A percentile compares a stretch with the other conserved stretches of the same genome.
Conservation (phyloP, 2,113 vertebrate species). For the Phrynocephalus versicolor region DNA sequence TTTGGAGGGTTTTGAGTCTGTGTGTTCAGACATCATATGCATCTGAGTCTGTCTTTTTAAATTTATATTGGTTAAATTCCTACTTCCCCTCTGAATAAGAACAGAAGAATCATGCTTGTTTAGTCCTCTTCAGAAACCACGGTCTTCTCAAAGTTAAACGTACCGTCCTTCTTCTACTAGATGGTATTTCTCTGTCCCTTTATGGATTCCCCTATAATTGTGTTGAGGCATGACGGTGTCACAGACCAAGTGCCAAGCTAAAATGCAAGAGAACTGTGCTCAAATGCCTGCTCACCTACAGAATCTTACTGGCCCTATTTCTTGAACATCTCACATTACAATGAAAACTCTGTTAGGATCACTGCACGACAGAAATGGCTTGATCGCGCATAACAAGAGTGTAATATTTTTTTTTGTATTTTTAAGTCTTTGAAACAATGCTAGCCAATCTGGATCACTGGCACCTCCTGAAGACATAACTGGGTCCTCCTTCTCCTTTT, state of each 20-base stretch:
- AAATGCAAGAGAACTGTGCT: too few relatives aligned
- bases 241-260: too few relatives aligned
- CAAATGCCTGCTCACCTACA: too few relatives aligned
- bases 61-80: background rate
- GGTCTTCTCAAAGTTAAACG: background rate
- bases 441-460: background rate
- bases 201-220: background rate
- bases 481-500: background rate
- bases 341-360: too few relatives aligned
- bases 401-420: constrained; percentile 5
- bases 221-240: too few relatives aligned
- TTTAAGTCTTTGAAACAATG: constrained; percentile 22
- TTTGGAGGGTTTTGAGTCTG: too few relatives aligned
- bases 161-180: fast-evolving
- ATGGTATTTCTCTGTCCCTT: background rate
- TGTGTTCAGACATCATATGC: too few relatives aligned
- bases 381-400: too few relatives aligned
- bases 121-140: background rate
- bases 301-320: too few relatives aligned
- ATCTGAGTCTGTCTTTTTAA: background rate
- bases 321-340: too few relatives aligned
- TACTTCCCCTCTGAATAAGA: background rate
- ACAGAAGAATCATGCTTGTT: background rate
- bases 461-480: background rate
- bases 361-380: too few relatives aligned